phyloP scores from a whole-genome alignment of 2,888 invertebrate species.

The Clistopyga incitator region DNA sequence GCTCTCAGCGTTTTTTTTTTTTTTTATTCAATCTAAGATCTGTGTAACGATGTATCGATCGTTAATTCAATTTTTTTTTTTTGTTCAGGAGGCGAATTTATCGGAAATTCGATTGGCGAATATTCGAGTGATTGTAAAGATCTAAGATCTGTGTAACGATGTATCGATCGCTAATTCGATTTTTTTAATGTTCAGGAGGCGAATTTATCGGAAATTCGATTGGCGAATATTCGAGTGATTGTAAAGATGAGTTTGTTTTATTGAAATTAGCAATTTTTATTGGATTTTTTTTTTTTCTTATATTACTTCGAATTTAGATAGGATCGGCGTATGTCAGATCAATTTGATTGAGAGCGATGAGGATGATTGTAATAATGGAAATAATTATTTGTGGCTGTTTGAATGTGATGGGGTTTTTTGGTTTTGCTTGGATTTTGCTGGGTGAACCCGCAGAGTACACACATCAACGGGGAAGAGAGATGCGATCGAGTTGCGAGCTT shows the following conservation, averaged over 20 bases:
- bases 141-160: conserved; percentile 20
- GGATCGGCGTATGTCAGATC: too few species aligned
- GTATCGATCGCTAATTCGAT: not conserved
- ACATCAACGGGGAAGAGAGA: conserved; percentile 43
- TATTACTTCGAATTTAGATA: too few species aligned
- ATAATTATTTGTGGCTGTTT: conserved; percentile 7
- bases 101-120: not conserved
- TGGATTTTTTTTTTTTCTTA: too few species aligned
- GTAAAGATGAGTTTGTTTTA: too few species aligned
- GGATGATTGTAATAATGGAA: not conserved
- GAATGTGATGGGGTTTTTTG: not conserved
- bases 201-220: not conserved
- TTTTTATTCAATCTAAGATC: conserved; percentile 34
- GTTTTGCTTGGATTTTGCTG: not conserved
- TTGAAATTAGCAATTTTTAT: too few species aligned
- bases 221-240: not conserved
- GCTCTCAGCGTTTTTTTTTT: not conserved
- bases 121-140: not conserved
- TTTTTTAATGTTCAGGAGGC: not conserved
- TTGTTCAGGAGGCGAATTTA: not conserved
- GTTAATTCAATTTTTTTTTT: not conserved
- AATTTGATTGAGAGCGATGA: not conserved
- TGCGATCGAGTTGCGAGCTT: conserved; percentile 40
- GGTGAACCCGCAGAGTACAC: not conserved
- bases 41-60: not conserved